These are phyloP conservation scores for Dexiosoma caninum DNA, from an alignment of 2,888 invertebrate species.

Conservation along the genomic window DNA sequence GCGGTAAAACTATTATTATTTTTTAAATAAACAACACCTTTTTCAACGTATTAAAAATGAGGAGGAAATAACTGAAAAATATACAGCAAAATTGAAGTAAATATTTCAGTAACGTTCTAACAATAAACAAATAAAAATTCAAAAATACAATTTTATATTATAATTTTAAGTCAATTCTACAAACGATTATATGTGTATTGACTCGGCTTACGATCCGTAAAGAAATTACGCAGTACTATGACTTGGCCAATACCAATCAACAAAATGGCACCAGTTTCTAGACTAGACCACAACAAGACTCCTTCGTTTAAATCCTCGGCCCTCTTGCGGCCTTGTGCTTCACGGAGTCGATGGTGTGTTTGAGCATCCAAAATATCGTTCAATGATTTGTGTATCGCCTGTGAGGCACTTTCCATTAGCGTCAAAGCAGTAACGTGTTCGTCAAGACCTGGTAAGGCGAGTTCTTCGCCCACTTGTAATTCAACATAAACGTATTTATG, in stretches of 20 bases:
- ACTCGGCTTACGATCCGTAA: conserved; percentile 84
- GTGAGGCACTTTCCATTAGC: conserved; percentile 95
- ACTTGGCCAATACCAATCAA: conserved; percentile 94
- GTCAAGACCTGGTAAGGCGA: conserved; percentile 87
- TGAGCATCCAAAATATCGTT: conserved; percentile 95
- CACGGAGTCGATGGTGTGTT: conserved; percentile 96
- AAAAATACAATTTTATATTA: background rate
- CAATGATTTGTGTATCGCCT: conserved; percentile 92
- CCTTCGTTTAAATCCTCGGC: conserved; percentile 98
- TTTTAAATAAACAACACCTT: too few species aligned
- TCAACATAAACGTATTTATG: conserved; percentile 99
- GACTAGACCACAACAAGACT: conserved; percentile 94
- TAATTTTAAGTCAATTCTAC: conserved; percentile 79
- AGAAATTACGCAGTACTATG: conserved; percentile 93
- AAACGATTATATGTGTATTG: conserved; percentile 75
- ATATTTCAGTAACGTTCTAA: background rate
- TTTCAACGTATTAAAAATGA: too few species aligned
- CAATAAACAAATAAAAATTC: conserved; percentile 13
- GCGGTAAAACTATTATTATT: too few species aligned
- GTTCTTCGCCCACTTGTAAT: conserved; percentile 96
- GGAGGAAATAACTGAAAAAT: too few species aligned
- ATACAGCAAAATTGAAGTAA: background rate
- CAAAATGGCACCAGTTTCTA: conserved; percentile 91
- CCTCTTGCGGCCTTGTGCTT: conserved; percentile 93
- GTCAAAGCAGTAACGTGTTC: conserved; percentile 96